phyloP scores from a whole-genome alignment of 2,797 vertebrate genomes.

The Poecilia velifera region DNA sequence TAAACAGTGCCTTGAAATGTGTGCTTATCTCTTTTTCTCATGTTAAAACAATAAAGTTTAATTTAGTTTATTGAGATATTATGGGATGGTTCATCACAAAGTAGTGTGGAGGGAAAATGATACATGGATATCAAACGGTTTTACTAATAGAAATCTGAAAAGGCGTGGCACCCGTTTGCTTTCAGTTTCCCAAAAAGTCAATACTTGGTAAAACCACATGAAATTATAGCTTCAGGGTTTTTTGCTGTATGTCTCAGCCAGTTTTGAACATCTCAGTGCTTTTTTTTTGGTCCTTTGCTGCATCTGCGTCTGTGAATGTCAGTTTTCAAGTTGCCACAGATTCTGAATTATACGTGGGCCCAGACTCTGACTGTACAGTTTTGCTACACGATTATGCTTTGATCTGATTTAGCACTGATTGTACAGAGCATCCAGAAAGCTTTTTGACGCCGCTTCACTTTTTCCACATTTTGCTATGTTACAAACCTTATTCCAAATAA shows the following conservation, averaged over 20 bases:
- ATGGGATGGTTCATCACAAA: not conserved
- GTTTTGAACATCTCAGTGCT: not conserved
- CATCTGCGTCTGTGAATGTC: not conserved
- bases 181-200: constrained; percentile 1
- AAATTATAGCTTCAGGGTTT: not conserved
- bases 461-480: not conserved
- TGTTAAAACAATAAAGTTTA: not conserved
- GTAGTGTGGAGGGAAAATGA: not conserved
- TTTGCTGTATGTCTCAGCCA: not conserved
- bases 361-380: not conserved
- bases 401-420: not conserved
- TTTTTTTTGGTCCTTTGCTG: not conserved
- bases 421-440: not conserved
- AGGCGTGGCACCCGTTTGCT: not conserved
- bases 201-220: not conserved
- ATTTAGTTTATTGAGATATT: not conserved
- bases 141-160: not conserved
- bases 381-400: not conserved
- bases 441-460: not conserved
- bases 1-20: not conserved
- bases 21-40: not conserved
- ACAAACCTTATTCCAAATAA: not conserved
- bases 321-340: not conserved
- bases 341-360: not conserved
- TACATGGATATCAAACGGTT: not conserved